Conservation (phyloP, 2,797 vertebrate species). For the Buceros bicornis region DNA sequence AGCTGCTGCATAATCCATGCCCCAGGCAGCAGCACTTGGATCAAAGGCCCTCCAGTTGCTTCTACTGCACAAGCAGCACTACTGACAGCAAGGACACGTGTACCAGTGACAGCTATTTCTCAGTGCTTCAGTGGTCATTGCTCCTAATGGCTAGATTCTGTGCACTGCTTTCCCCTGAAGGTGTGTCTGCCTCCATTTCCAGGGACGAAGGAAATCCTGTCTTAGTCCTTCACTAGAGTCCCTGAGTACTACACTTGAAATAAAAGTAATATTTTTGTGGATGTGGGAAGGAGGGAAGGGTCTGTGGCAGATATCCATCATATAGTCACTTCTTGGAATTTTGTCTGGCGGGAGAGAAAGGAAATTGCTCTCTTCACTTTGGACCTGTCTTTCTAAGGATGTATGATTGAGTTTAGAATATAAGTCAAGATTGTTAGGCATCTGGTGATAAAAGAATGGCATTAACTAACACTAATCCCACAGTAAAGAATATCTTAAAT, state of each 20-base stretch:
- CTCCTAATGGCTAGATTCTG: background rate
- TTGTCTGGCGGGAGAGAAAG: background rate
- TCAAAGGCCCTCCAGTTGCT: constrained; percentile 34
- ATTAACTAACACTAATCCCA: constrained; percentile 58
- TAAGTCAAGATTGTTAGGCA: constrained; percentile 25
- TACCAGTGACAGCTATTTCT: background rate
- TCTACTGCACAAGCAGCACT: constrained; percentile 13
- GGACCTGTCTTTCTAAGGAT: background rate
- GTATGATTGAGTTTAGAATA: constrained; percentile 10
- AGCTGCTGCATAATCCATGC: constrained; percentile 50
- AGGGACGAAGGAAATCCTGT: background rate
- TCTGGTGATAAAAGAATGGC: constrained; percentile 57
- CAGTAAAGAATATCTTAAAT: constrained; percentile 37
- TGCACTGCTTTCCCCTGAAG: background rate
- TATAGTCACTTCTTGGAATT: constrained; percentile 4
- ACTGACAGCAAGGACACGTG: constrained; percentile 12
- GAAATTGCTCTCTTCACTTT: background rate
- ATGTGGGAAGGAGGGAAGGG: background rate
- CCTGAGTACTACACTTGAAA: background rate
- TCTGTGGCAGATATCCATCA: background rate
- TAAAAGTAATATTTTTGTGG: background rate
- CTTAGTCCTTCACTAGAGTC: background rate
- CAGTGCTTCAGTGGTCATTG: background rate
- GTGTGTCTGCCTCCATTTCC: background rate
- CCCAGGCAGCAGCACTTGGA: constrained; percentile 40